Conservation (phyloP, 2,888 invertebrate species). For the Sphaerolaimus hirsutus region DNA sequence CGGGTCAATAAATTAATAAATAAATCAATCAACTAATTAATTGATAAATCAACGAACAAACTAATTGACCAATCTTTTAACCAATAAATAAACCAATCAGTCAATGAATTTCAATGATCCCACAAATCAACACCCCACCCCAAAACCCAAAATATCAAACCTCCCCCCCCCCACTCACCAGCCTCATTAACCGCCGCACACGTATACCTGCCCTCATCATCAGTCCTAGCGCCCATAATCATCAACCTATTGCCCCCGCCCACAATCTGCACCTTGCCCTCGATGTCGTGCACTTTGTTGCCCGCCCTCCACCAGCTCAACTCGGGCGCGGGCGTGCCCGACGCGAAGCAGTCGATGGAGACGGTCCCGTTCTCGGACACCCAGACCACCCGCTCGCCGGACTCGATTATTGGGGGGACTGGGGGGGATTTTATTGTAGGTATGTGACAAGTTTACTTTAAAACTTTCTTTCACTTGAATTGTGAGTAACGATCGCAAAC, state of each 20-base stretch:
- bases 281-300: conserved; percentile 9
- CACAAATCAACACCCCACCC: too few species aligned
- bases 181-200: conserved; percentile 28
- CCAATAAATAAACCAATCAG: too few species aligned
- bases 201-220: conserved; percentile 26
- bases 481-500: background rate
- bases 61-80: too few species aligned
- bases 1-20: too few species aligned
- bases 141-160: too few species aligned
- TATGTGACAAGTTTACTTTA: too few species aligned
- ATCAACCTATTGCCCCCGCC: background rate
- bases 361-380: conserved; percentile 34
- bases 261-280: conserved; percentile 1
- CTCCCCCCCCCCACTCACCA: conserved; percentile 17
- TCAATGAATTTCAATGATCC: too few species aligned
- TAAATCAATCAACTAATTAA: too few species aligned
- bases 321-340: conserved; percentile 33
- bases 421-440: too few species aligned
- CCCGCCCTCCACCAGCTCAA: conserved; percentile 31
- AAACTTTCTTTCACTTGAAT: too few species aligned
- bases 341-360: conserved; percentile 33
- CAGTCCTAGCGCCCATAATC: background rate
- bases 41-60: too few species aligned
- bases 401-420: conserved; percentile 28
- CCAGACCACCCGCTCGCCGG: conserved; percentile 18